Base-by-base conservation (phyloP, 2,888 invertebrate species). In the Rhorus exstirpatorius region DNA sequence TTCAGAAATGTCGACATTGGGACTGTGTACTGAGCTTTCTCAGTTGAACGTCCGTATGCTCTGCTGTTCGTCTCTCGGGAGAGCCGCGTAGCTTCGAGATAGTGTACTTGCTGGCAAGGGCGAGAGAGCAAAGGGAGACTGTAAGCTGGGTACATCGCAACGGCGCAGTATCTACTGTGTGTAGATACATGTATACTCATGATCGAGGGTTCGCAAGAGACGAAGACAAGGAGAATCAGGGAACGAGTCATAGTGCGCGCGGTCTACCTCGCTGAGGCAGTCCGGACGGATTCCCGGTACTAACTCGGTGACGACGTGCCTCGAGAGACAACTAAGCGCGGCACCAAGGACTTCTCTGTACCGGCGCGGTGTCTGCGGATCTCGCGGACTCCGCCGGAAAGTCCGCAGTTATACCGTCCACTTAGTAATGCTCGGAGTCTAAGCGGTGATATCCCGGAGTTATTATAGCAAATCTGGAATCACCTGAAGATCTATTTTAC, bases 281-380 rank as follows among this genome's bases (percentile, higher is more conserved):
- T 88, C 86, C 87, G 85, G 88, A 81, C 86, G 78, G 89, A 91
- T 92, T 92, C 92, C 89, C 83, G 88, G 92, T 92, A 91, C 79
- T 81, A n/a, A 68, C 81, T 68, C 86, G 80, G 85, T 87, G 85
- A 87, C 86, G 89, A 92, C 92, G 92, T 92, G 92, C 90, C 88
- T 90, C 88, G 92, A 88, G 88, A 92, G 90, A 91, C 91, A 92
- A 92, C 90, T 90, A 91, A 89, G 84, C 87, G 86, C 87, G 87
- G 88, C 88, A 88, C 87, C 87, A 86, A 79, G 78, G 79, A 82
- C 65, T 77, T 72, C 79, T 72, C 24, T 71, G 65, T 79, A 70
- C 61, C 71, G 44, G 60, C 51, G 65, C 77, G 80, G 58, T 58
- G 55, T 77, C 78, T 80, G 53, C 79, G 79, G 77, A 65, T 70